These are phyloP conservation scores for Popillia japonica DNA, from an alignment of 1,140 invertebrate species.

Conservation along the genomic window DNA sequence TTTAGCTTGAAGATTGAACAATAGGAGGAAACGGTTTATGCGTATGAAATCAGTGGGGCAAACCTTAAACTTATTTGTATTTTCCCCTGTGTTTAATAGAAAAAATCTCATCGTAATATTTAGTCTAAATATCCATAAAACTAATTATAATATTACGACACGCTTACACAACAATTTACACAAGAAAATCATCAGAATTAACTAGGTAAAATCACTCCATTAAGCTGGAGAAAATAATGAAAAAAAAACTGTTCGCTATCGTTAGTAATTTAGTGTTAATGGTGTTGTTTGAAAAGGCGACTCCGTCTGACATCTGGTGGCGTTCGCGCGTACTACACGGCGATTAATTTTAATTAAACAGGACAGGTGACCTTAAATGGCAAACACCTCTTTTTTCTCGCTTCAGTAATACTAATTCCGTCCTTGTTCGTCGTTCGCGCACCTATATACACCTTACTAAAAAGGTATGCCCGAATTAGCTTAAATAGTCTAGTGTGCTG, in stretches of 20 bases:
- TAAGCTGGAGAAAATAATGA: neutral
- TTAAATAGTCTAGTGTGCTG: neutral
- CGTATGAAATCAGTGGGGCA: too few relatives aligned
- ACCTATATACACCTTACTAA: neutral
- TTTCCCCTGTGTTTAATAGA: too few relatives aligned
- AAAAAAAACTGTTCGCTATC: slow-evolving; percentile 1
- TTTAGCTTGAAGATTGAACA: too few relatives aligned
- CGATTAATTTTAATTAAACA: slow-evolving; percentile 31
- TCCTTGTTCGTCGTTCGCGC: neutral
- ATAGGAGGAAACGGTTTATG: too few relatives aligned
- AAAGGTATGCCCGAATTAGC: neutral
- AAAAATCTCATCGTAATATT: too few relatives aligned
- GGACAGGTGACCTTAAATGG: slow-evolving; percentile 32
- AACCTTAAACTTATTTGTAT: too few relatives aligned
- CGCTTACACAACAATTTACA: neutral
- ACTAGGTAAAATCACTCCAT: slow-evolving; percentile 25
- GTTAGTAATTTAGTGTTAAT: slow-evolving; percentile 34
- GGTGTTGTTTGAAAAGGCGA: slow-evolving; percentile 34
- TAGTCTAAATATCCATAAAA: neutral
- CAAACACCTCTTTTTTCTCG: slow-evolving; percentile 11
- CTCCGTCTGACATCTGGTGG: slow-evolving; percentile 21
- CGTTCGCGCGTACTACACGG: slow-evolving; percentile 25
- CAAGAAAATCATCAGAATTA: slow-evolving; percentile 19
- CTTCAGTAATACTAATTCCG: neutral
- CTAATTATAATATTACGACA: slow-evolving; percentile 15